phyloP scores from a whole-genome alignment of 1,140 invertebrate genomes.

The Papilio helenus region DNA sequence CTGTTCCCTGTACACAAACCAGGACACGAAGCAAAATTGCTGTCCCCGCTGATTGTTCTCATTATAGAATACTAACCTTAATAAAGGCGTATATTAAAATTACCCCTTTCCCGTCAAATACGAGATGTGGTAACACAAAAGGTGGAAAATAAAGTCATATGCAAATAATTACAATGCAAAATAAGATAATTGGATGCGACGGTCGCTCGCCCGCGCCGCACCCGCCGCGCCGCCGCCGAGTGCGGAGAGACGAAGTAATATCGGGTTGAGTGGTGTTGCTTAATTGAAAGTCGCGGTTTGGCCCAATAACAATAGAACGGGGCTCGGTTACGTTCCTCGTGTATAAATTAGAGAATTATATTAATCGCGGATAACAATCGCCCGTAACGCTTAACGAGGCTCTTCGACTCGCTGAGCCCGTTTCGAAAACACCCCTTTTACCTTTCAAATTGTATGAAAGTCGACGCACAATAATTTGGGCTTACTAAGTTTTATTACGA shows the following conservation, averaged over 20 bases:
- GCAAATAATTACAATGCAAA: slow-evolving; percentile 44
- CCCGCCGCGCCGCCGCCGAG: background rate
- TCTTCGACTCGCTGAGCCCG: slow-evolving; percentile 43
- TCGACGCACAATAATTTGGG: slow-evolving; percentile 2
- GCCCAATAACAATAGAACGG: slow-evolving; percentile 54
- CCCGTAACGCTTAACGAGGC: slow-evolving; percentile 49
- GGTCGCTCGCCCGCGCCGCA: background rate
- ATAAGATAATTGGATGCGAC: slow-evolving; percentile 45
- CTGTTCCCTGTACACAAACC: too few species aligned
- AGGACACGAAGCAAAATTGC: too few species aligned
- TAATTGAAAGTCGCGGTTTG: slow-evolving; percentile 63
- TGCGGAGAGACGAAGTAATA: slow-evolving; percentile 47
- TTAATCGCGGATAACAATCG: slow-evolving; percentile 64
- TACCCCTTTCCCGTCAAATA: background rate
- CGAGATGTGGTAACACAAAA: background rate
- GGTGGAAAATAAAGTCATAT: slow-evolving; percentile 31
- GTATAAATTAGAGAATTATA: slow-evolving; percentile 75
- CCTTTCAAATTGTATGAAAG: slow-evolving; percentile 25
- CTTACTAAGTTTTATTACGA: background rate
- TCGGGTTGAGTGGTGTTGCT: slow-evolving; percentile 44
- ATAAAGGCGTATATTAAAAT: background rate
- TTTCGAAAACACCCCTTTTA: slow-evolving; percentile 47
- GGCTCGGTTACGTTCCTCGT: slow-evolving; percentile 50
- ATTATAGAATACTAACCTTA: too few species aligned
- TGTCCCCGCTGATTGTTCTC: too few species aligned